Evolutionary conservation across 2,113 vertebrate species (phyloP).

Genomic region (Silurus meridionalis): DNA sequence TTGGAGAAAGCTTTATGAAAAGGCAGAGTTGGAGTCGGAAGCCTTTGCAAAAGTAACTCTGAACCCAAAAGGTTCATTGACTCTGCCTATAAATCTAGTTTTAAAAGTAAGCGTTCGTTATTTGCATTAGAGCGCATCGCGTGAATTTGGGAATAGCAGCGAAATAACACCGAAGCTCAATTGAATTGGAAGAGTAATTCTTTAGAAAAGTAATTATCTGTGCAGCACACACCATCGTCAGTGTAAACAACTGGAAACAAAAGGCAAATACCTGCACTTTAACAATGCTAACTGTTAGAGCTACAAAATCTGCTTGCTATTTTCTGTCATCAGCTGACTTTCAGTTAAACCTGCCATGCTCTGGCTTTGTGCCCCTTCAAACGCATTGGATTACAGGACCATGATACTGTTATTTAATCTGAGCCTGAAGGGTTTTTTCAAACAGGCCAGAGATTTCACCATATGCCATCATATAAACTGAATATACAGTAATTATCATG

Average conservation of each 20-base stretch:
- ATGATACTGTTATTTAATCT: neutral
- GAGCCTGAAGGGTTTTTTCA: neutral
- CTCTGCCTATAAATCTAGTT: neutral
- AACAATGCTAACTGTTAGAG: neutral
- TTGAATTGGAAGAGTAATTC: neutral
- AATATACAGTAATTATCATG: conserved; percentile 14
- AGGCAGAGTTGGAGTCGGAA: neutral
- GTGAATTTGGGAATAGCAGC: neutral
- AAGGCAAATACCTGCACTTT: neutral
- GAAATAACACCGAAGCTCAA: neutral
- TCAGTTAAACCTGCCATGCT: neutral
- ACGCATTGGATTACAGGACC: neutral
- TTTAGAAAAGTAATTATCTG: conserved; percentile 10
- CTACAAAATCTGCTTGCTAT: neutral
- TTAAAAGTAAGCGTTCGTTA: neutral
- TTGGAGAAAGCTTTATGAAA: neutral
- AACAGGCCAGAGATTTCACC: neutral
- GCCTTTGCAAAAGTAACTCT: neutral
- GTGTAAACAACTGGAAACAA: neutral
- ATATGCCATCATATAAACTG: conserved; percentile 7
- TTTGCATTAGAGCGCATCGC: neutral
- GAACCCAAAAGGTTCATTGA: neutral
- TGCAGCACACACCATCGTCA: neutral
- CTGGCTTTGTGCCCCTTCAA: neutral
- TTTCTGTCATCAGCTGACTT: neutral